Percentiles rank a stretch among this genome's conserved stretches.
These are phyloP conservation scores for Tachycineta bicolor DNA, from an alignment of 2,113 vertebrate genomes.

Conservation along the genomic window DNA sequence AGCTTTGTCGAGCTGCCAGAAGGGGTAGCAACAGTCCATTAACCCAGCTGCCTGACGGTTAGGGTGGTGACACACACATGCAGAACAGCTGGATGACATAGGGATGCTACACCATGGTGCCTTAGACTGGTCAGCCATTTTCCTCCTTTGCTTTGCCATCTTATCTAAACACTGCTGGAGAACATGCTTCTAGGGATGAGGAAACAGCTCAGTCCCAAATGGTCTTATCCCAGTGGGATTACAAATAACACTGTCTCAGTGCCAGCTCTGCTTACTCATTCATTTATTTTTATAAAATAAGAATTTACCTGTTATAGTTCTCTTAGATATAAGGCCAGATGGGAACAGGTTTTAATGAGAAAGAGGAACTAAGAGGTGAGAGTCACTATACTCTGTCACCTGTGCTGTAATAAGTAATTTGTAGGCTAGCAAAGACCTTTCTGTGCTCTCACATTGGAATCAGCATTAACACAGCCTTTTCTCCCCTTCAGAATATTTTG, in stretches of 20 bases:
- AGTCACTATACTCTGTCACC: background rate
- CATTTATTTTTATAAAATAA: background rate
- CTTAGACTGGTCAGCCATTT: background rate
- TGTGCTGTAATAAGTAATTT: background rate
- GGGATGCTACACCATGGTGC: background rate
- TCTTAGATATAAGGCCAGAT: background rate
- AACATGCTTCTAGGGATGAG: background rate
- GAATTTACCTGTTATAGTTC: background rate
- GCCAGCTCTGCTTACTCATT: background rate
- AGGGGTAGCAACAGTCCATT: background rate
- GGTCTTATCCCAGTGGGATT: background rate
- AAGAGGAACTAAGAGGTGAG: background rate
- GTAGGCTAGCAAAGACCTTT: background rate
- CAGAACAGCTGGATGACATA: background rate
- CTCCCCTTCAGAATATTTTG: conserved; percentile 85
- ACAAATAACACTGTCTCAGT: background rate
- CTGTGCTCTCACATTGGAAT: background rate
- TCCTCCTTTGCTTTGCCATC: background rate
- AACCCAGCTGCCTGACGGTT: background rate
- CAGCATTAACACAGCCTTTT: background rate
- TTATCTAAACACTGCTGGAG: background rate
- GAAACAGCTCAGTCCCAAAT: background rate
- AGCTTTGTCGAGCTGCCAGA: background rate
- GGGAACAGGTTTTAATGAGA: background rate
- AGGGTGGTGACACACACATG: background rate